phyloP scores from a whole-genome alignment of 1,140 invertebrate genomes.

The Callitettix versicolor region DNA sequence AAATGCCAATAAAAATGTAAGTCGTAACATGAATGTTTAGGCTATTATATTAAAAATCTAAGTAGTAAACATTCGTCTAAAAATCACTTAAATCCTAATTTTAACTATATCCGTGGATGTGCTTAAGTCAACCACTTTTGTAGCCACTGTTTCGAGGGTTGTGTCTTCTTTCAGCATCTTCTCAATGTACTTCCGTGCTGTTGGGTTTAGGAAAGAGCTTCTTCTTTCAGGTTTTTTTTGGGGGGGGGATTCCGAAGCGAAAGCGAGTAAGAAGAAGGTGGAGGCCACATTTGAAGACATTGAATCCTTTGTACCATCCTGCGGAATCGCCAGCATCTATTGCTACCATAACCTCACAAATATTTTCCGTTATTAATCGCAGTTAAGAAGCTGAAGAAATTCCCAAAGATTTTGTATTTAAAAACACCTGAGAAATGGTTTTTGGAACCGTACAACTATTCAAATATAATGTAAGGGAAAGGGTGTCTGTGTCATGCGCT shows the following conservation, averaged over 20 bases:
- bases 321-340: constrained; percentile 5
- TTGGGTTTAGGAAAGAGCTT: not conserved
- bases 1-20: too few species aligned
- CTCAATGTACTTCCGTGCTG: constrained; percentile 1
- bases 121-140: too few species aligned
- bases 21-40: too few species aligned
- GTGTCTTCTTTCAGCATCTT: not conserved
- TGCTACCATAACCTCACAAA: constrained; percentile 7
- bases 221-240: constrained; percentile 1
- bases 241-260: not conserved
- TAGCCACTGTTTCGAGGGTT: not conserved
- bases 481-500: not conserved
- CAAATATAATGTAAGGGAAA: not conserved
- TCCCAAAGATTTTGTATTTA: constrained; percentile 1
- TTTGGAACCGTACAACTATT: constrained; percentile 2
- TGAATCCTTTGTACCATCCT: constrained; percentile 1
- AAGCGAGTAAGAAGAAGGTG: not conserved
- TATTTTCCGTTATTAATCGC: not conserved
- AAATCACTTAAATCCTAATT: too few species aligned
- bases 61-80: too few species aligned
- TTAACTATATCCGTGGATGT: too few species aligned
- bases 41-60: too few species aligned
- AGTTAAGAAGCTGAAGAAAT: constrained; percentile 8
- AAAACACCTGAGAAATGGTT: not conserved
- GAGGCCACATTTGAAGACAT: constrained; percentile 1